These are phyloP conservation scores for Nesogale talazaci DNA, from an alignment of 2,113 vertebrate species.

Conservation along the genomic window DNA sequence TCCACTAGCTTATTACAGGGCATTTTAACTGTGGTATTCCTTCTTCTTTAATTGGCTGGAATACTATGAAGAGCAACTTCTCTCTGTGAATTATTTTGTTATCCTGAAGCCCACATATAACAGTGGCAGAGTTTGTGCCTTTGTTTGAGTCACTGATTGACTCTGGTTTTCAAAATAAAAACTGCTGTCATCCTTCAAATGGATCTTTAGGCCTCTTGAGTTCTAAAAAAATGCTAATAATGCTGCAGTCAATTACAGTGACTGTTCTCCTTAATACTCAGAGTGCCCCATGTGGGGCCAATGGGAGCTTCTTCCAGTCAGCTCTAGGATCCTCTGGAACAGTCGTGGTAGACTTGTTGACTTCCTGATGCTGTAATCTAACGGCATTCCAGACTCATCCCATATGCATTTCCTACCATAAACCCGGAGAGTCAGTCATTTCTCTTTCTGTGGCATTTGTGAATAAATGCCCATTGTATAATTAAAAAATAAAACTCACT, in stretches of 20 bases:
- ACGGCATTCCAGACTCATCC: not conserved
- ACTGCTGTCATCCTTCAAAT: slow-evolving; percentile 6
- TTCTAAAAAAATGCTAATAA: too few species aligned
- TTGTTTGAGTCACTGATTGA: not conserved
- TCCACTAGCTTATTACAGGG: not conserved
- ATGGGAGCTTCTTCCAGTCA: not conserved
- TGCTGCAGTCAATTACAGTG: not conserved
- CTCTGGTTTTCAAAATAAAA: not conserved
- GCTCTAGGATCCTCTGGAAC: not conserved
- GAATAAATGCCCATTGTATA: not conserved
- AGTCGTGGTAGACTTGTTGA: not conserved
- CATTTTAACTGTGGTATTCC: not conserved
- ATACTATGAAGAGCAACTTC: slow-evolving; percentile 4
- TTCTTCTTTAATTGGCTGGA: slow-evolving; percentile 1
- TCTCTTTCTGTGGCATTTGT: slow-evolving; percentile 19
- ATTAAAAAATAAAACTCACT: not conserved
- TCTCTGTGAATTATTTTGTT: not conserved
- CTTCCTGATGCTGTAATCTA: not conserved
- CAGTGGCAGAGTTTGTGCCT: not conserved
- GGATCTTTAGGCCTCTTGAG: not conserved
- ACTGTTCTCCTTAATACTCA: not conserved
- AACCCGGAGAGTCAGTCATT: not conserved
- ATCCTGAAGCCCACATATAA: not conserved
- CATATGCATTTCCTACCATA: not conserved
- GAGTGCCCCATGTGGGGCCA: not conserved